These are phyloP conservation scores for Cartodere bifasciata DNA, from an alignment of 2,888 invertebrate species.

Conservation along the genomic window DNA sequence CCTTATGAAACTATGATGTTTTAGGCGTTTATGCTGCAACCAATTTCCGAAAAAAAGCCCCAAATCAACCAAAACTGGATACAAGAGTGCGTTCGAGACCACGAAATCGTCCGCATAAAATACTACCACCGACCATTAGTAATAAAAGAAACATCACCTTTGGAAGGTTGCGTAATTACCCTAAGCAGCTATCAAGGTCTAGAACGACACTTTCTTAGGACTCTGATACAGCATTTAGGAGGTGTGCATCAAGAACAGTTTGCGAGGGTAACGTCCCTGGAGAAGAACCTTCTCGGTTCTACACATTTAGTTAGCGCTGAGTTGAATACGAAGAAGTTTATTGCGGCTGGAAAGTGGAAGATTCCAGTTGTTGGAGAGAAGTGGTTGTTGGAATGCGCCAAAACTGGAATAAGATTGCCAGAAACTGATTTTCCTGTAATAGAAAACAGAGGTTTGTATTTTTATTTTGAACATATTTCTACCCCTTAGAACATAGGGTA, in stretches of 20 bases:
- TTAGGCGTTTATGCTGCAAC: too few relatives aligned
- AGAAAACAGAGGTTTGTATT: conserved; percentile 38
- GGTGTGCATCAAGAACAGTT: conserved; percentile 53
- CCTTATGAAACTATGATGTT: too few relatives aligned
- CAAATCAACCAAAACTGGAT: conserved; percentile 62
- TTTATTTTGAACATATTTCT: too few relatives aligned
- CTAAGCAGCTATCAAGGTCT: conserved; percentile 63
- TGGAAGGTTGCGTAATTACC: conserved; percentile 61
- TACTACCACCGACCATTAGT: conserved; percentile 64
- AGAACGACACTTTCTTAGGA: conserved; percentile 61
- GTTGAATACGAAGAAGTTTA: conserved; percentile 67
- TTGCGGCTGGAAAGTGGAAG: conserved; percentile 74
- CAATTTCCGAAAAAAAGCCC: too few relatives aligned
- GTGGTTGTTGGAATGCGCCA: conserved; percentile 66
- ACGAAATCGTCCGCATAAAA: conserved; percentile 44
- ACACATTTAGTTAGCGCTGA: conserved; percentile 72
- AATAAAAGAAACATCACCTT: conserved; percentile 36
- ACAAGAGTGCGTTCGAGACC: conserved; percentile 50
- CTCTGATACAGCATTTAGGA: conserved; percentile 57
- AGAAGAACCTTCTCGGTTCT: conserved; percentile 45
- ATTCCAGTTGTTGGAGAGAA: conserved; percentile 64
- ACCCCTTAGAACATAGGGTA: too few relatives aligned
- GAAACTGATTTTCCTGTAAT: conserved; percentile 48
- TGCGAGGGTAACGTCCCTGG: conserved; percentile 40
- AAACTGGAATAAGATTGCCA: conserved; percentile 39